A percentile compares a stretch with the other conserved stretches of the same genome.
phyloP scores from a whole-genome alignment of 1,140 invertebrate species.

The Lordiphosa stackelbergi region DNA sequence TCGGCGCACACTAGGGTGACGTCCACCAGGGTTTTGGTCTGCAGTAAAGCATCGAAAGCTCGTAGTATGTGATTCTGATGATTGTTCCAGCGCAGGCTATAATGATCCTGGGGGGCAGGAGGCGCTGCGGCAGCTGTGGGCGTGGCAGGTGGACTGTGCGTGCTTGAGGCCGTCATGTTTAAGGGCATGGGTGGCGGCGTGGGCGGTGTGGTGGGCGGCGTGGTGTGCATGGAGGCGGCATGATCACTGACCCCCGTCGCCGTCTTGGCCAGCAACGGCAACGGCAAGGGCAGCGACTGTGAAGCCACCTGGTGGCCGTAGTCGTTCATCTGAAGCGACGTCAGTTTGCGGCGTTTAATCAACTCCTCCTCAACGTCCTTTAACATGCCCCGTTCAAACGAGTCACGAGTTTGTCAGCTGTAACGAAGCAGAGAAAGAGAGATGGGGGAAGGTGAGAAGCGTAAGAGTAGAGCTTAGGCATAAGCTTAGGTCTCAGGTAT shows the following conservation, averaged over 20 bases:
- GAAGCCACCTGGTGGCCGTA: conserved; percentile 59
- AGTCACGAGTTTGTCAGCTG: conserved; percentile 49
- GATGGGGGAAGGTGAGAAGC: conserved; percentile 18
- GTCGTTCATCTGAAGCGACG: conserved; percentile 63
- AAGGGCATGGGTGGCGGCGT: conserved; percentile 61
- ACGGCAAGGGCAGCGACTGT: conserved; percentile 28
- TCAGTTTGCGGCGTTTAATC: conserved; percentile 69
- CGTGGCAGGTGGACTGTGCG: conserved; percentile 58
- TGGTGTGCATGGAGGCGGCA: conserved; percentile 48
- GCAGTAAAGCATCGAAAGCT: conserved; percentile 89
- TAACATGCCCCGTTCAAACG: conserved; percentile 60
- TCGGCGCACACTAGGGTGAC: conserved; percentile 93
- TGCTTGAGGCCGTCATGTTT: conserved; percentile 42
- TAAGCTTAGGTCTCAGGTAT: conserved; percentile 55
- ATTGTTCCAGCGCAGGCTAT: conserved; percentile 94
- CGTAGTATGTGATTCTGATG: conserved; percentile 91
- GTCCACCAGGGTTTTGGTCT: conserved; percentile 90
- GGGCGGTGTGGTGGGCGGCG: conserved; percentile 69
- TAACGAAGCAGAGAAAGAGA: background rate
- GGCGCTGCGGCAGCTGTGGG: conserved; percentile 30
- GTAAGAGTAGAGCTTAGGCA: conserved; percentile 29
- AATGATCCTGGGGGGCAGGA: conserved; percentile 83
- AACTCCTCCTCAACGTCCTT: conserved; percentile 66
- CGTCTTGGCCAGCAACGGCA: conserved; percentile 47
- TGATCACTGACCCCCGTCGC: conserved; percentile 23